Conservation (phyloP, 2,797 vertebrate genomes). For the Lutra lutra region DNA sequence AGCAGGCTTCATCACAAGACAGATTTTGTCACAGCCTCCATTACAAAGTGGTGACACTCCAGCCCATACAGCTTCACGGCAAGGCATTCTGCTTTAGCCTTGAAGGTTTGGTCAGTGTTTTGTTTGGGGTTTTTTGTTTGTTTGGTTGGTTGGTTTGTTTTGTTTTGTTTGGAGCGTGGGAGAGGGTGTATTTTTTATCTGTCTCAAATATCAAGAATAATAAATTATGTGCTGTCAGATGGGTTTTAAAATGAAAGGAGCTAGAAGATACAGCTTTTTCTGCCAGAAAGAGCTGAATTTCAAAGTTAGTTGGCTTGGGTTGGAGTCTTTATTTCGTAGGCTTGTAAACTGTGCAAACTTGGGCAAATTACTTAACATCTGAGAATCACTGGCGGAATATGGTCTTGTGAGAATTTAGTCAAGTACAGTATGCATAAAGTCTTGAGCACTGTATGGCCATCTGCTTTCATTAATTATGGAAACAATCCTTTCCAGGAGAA, state of each 20-base stretch:
- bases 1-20: neutral
- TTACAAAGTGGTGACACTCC: neutral
- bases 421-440: neutral
- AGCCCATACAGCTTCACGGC: neutral
- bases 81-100: neutral
- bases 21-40: neutral
- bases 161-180: neutral
- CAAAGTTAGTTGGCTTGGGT: neutral
- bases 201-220: conserved; percentile 30
- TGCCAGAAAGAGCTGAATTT: neutral
- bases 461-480: neutral
- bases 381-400: neutral
- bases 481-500: neutral
- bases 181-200: neutral
- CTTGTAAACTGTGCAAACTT: neutral
- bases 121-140: neutral
- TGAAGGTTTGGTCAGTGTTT: neutral
- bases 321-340: neutral
- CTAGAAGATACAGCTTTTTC: neutral
- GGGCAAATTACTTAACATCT: neutral
- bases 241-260: conserved; percentile 30
- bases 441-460: neutral
- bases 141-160: neutral
- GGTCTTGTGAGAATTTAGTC: neutral
- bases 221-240: neutral